These are phyloP conservation scores for Pipra filicauda DNA, from an alignment of 2,113 vertebrate genomes.

Conservation along the genomic window DNA sequence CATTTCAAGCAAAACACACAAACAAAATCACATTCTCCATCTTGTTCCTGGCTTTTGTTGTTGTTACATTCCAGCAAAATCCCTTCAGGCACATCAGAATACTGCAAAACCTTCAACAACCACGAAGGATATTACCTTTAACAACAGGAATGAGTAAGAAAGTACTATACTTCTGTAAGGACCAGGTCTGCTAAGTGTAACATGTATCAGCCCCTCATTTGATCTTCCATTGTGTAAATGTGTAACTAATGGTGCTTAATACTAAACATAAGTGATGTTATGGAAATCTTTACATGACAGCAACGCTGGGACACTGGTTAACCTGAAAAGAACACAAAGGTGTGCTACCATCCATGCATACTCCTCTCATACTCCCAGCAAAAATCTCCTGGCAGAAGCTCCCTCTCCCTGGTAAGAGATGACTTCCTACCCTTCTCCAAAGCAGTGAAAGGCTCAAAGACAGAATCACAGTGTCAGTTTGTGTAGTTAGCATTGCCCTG, in stretches of 20 bases:
- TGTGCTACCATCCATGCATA: background rate
- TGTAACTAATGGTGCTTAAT: background rate
- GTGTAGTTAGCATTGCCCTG: background rate
- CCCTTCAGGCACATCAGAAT: background rate
- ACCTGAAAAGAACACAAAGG: background rate
- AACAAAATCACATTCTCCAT: background rate
- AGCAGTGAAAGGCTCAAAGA: background rate
- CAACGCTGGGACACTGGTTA: background rate
- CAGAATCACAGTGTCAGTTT: background rate
- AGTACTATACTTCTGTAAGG: background rate
- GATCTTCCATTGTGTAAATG: background rate
- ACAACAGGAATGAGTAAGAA: background rate
- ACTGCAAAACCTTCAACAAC: background rate
- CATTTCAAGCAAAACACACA: background rate
- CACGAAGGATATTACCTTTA: background rate
- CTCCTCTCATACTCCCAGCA: background rate
- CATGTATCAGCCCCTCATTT: background rate
- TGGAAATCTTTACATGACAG: background rate
- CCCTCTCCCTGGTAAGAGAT: background rate
- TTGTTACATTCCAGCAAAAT: background rate
- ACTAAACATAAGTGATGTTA: background rate
- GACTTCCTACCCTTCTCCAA: background rate
- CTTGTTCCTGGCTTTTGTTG: background rate
- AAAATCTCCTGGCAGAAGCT: background rate
- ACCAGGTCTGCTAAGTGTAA: background rate